Percentiles rank a stretch among this genome's conserved stretches.
Evolutionary conservation across 53 echinoderm and acorn worm genomes (phyloP).

Genomic region (Zoroaster sp.): DNA sequence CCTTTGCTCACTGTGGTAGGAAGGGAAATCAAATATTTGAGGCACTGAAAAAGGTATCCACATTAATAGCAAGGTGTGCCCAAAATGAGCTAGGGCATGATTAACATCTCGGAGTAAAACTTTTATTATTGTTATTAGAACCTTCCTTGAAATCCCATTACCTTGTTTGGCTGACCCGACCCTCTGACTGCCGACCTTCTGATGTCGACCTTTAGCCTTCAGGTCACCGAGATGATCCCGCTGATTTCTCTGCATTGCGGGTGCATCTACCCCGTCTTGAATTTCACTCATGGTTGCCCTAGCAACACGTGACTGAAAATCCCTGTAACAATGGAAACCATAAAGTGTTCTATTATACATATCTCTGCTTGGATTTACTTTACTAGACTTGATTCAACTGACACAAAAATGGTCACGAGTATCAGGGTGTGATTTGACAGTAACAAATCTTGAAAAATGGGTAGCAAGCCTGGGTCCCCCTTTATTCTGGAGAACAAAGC

Average conservation of each 20-base stretch:
- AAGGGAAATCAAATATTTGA: too few relatives aligned
- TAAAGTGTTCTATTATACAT: too few relatives aligned
- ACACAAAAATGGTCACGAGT: too few relatives aligned
- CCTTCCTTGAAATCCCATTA: not conserved
- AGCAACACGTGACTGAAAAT: slow-evolving; percentile 87
- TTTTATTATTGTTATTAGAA: not conserved
- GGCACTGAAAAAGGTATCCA: not conserved
- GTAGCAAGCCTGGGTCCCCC: too few relatives aligned
- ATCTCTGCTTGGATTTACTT: too few relatives aligned
- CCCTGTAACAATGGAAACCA: slow-evolving; percentile 43
- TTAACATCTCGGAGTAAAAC: too few relatives aligned
- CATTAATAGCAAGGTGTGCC: too few relatives aligned
- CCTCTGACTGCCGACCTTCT: slow-evolving; percentile 78
- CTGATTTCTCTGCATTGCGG: slow-evolving; percentile 31
- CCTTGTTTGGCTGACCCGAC: slow-evolving; percentile 68
- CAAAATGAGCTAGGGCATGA: too few relatives aligned
- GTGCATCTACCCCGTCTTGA: slow-evolving; percentile 27
- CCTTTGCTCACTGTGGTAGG: slow-evolving; percentile 40
- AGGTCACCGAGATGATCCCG: slow-evolving; percentile 78
- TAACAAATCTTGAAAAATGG: too few relatives aligned
- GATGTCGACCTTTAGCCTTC: slow-evolving; percentile 76
- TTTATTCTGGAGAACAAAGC: too few relatives aligned
- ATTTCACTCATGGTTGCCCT: slow-evolving; percentile 67
- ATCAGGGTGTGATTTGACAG: too few relatives aligned
- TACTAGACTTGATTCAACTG: too few relatives aligned